A percentile compares a stretch with the other conserved stretches of the same genome.
These are phyloP conservation scores for Semicossyphus pulcher DNA, from an alignment of 2,113 vertebrate species.

Conservation along the genomic window DNA sequence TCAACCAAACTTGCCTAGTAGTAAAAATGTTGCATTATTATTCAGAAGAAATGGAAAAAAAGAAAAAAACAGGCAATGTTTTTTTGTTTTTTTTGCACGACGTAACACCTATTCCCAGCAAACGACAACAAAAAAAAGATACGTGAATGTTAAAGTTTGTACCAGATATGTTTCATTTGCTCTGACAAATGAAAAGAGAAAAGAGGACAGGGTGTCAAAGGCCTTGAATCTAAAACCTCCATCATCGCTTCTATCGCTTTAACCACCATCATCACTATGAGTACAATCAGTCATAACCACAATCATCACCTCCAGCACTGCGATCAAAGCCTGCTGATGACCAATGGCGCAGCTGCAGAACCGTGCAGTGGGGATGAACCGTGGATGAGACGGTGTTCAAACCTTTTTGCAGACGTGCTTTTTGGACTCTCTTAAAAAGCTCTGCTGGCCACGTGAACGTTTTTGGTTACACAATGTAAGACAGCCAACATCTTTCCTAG, in stretches of 20 bases:
- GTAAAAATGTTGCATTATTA: constrained; percentile 57
- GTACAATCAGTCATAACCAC: constrained; percentile 19
- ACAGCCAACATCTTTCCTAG: background rate
- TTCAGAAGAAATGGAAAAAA: constrained; percentile 37
- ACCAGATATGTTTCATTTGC: constrained; percentile 45
- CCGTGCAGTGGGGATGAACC: background rate
- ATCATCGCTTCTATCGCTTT: constrained; percentile 13
- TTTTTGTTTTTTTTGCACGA: background rate
- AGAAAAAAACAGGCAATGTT: constrained; percentile 49
- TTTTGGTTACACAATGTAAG: background rate
- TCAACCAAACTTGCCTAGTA: constrained; percentile 67
- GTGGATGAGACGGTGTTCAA: constrained; percentile 1
- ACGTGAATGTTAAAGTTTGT: constrained; percentile 48
- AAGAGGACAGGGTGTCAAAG: constrained; percentile 47
- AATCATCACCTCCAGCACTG: background rate
- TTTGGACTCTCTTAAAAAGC: constrained; percentile 2
- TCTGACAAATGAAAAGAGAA: constrained; percentile 35
- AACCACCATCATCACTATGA: background rate
- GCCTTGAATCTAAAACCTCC: constrained; percentile 23
- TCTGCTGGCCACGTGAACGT: background rate
- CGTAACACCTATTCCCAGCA: constrained; percentile 11
- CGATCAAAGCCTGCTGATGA: too few relatives aligned
- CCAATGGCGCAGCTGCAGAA: background rate
- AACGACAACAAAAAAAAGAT: constrained; percentile 23
- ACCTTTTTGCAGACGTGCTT: background rate